Evolutionary conservation across 2,888 invertebrate species (phyloP), one percentile per base, ranked within the genome.

Genomic region (Crioceris asparagi): DNA sequence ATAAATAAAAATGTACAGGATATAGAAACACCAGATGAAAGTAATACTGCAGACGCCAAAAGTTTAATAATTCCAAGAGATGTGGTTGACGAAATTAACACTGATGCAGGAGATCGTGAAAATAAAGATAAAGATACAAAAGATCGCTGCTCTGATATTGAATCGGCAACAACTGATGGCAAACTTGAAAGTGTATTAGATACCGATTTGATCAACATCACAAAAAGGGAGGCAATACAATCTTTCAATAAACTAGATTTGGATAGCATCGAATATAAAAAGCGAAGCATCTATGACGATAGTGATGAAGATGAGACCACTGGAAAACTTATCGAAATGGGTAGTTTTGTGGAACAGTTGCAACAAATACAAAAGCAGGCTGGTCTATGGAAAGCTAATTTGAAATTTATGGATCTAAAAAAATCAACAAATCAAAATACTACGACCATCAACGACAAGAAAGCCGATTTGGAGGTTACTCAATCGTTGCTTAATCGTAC

Each of bases 311-410:
- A 40, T 25, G 39, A 36, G 29, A 36, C 27, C 17, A 38, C 18
- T 18, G 50, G 52, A 23, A 50, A 44, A 12, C 31, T 53, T 16
- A 47, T 53, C 40, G 44, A 46, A 39, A 43, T 53, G 19, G 53
- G 49, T 35, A 50, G 50, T 35, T 53, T 53, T 26, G 53, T 47
- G 3, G 46, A 36, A 16, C 43, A 46, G 35, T 26, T 53, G 7
- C 50, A 51, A 35, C 39, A 47, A 38, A 46, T 53, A 17, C 47
- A 51, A 32, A 38, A 44, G 32, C 43, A 49, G 29, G 51, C 48
- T 11, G 50, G 50, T n/a, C 36, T 51, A 12, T 52, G 49, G 45
- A 44, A 46, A 18, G 26, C n/a, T n/a, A n/a, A n/a, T n/a, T n/a
- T n/a, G n/a, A n/a, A n/a, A n/a, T n/a, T n/a, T n/a, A n/a, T n/a